Evolutionary conservation across 2,797 vertebrate species (phyloP), one percentile per base, ranked within the genome.

Genomic region (Xiphophorus birchmanni): DNA sequence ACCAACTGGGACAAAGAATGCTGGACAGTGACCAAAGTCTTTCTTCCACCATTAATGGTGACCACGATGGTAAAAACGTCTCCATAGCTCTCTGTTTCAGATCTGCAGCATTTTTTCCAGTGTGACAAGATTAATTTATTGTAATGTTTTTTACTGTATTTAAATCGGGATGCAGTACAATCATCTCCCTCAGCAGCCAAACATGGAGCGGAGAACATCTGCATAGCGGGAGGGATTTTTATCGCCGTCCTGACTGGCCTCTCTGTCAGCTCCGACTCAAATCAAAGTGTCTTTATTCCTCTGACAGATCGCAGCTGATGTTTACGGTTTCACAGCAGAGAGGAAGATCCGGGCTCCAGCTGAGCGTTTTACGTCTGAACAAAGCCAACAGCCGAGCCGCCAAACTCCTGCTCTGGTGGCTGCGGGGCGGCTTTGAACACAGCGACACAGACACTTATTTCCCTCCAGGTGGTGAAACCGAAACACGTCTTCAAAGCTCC

Each of bases 401-500:
- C 87, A 85, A 93, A 86, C 80, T 88, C 74, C 77, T 65, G 80
- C 79, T 17, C 72, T 84, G 54, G 23, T 50, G 48, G 40, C 83
- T 21, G 83, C 15, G 74, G 83, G 84, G 85, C 78, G 84, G 84
- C 93, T 95, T 95, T 95, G 92, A 95, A 94, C 89, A 29, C 47
- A 75, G 87, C 80, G 73, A 74, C 48, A 23, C 42, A 81, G 77
- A 32, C 81, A 73, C 85, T 77, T 52, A 76, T 89, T 78, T 84
- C 76, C 86, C 92, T 79, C 79, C 91, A 76, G 90, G 89, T 86
- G 88, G 89, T 88, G 71, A 88, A 84, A 60, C 42, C 84, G 83
- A 90, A 90, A 87, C 78, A 80, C 77, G 82, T 85, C 93, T 93
- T 93, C 88, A 91, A 89, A 91, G 90, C 79, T 21, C 29, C 73